These are phyloP conservation scores for Callyntrura sp. DNA, from an alignment of 2,888 invertebrate species.

Conservation along the genomic window DNA sequence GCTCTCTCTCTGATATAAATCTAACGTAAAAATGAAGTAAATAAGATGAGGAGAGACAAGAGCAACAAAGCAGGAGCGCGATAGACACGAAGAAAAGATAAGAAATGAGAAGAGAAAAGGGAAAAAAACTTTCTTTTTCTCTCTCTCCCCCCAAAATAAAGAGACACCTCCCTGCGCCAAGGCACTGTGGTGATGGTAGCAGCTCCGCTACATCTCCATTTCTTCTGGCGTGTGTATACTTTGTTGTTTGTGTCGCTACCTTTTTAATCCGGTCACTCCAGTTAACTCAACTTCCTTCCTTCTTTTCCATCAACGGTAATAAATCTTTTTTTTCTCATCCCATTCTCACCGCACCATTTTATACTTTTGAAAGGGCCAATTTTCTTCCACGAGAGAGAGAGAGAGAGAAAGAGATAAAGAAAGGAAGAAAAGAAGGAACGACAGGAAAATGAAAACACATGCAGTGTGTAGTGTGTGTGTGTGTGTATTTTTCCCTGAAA, in stretches of 20 bases:
- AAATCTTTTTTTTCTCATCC: conserved; percentile 83
- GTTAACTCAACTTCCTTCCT: conserved; percentile 82
- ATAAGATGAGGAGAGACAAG: conserved; percentile 7
- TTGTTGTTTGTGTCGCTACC: conserved; percentile 44
- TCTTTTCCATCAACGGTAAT: conserved; percentile 83
- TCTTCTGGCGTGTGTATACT: neutral
- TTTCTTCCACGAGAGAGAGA: conserved; percentile 9
- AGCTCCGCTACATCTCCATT: neutral
- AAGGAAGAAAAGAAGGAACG: too few species aligned
- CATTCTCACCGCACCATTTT: conserved; percentile 54
- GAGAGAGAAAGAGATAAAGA: neutral
- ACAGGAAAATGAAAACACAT: neutral
- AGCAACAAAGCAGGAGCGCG: neutral
- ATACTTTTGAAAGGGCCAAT: conserved; percentile 48
- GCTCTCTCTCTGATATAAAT: conserved; percentile 52
- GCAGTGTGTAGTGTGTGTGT: too few species aligned
- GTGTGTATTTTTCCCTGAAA: neutral
- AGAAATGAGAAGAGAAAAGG: conserved; percentile 33
- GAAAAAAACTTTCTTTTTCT: conserved; percentile 30
- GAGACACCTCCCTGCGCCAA: conserved; percentile 58
- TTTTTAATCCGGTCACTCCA: conserved; percentile 81
- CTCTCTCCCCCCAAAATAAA: conserved; percentile 48
- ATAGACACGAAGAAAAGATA: conserved; percentile 29
- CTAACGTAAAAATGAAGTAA: conserved; percentile 51
- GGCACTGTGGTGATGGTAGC: neutral